A percentile compares a stretch with the other conserved stretches of the same genome.
Evolutionary conservation across 1,140 invertebrate genomes (phyloP).

Genomic region (Arion vulgaris): DNA sequence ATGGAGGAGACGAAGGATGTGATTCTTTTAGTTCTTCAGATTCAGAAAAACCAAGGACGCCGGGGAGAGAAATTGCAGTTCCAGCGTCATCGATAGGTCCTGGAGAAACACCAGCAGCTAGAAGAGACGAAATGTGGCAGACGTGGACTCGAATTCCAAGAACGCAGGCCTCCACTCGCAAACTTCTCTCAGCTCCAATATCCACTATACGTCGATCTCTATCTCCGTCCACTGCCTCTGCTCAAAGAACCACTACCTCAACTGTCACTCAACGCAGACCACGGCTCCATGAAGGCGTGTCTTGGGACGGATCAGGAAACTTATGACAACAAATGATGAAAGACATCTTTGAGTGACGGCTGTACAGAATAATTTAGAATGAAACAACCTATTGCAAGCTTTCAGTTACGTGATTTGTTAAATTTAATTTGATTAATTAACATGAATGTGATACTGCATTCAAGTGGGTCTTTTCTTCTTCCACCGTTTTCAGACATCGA

Average conservation of each 20-base stretch:
- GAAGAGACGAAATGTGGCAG: conserved; percentile 37
- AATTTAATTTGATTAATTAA: too few relatives aligned
- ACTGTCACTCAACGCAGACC: conserved; percentile 6
- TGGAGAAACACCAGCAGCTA: conserved; percentile 23
- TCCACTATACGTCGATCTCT: neutral
- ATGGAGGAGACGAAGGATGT: conserved; percentile 13
- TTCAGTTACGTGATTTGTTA: too few relatives aligned
- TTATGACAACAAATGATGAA: conserved; percentile 33
- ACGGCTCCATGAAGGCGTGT: conserved; percentile 26
- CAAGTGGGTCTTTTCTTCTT: too few relatives aligned
- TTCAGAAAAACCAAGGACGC: conserved; percentile 21
- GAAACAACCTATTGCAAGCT: too few relatives aligned
- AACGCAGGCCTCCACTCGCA: conserved; percentile 1
- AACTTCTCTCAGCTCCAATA: neutral
- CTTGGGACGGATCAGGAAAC: conserved; percentile 30
- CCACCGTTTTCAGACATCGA: too few relatives aligned
- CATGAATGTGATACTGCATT: too few relatives aligned
- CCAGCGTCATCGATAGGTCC: conserved; percentile 11
- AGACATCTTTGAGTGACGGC: conserved; percentile 23
- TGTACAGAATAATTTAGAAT: too few relatives aligned
- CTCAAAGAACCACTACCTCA: neutral
- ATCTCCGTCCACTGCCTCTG: neutral
- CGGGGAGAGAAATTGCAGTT: conserved; percentile 10
- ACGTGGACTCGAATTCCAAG: conserved; percentile 35
- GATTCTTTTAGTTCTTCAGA: conserved; percentile 17